phyloP scores from a whole-genome alignment of 2,113 vertebrate species.

The Pionites leucogaster region DNA sequence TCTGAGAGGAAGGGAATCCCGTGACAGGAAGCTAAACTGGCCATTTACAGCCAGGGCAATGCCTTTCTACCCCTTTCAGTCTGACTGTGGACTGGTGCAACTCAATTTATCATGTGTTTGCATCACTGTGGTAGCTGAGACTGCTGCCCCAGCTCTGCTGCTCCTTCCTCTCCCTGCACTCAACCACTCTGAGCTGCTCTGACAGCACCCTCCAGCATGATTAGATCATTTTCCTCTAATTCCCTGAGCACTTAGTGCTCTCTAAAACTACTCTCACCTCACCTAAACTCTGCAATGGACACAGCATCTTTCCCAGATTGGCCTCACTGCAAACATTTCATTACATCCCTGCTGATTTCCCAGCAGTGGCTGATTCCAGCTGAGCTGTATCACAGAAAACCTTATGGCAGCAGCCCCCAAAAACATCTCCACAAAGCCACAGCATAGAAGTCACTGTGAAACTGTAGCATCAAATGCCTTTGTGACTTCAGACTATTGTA shows the following conservation, averaged over 20 bases:
- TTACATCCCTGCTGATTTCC: not conserved
- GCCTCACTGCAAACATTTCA: not conserved
- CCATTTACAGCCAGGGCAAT: not conserved
- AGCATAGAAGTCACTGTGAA: accelerated
- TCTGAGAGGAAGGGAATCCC: not conserved
- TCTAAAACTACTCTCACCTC: not conserved
- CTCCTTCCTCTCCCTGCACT: not conserved
- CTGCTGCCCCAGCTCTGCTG: not conserved
- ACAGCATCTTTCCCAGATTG: not conserved
- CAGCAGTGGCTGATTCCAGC: not conserved
- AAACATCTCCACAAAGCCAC: accelerated
- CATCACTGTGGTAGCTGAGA: not conserved
- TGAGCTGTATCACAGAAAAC: not conserved
- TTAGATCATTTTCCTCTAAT: not conserved
- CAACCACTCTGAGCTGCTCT: accelerated
- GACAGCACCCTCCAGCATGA: accelerated
- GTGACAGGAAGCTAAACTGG: not conserved
- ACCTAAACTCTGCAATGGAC: not conserved
- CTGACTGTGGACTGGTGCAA: accelerated
- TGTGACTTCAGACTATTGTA: not conserved
- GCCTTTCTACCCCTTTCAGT: not conserved
- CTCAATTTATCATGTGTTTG: not conserved
- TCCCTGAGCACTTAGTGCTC: not conserved
- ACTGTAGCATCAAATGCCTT: not conserved
- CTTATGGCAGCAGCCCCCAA: not conserved